Evolutionary conservation across 1,140 invertebrate genomes (phyloP).

Genomic region (Odontomachus brunneus): DNA sequence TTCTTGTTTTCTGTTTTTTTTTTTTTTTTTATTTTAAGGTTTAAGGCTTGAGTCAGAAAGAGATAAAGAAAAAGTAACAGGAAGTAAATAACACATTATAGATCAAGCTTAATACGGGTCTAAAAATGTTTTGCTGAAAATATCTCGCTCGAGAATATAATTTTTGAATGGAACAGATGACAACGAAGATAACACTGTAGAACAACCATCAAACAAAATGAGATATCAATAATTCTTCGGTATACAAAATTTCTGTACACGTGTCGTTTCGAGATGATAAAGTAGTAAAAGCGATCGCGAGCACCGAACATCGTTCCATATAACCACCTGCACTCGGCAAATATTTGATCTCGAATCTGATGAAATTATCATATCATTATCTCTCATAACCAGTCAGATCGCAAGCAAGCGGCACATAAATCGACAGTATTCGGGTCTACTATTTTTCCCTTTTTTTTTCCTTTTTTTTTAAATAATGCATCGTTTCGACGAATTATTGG

Average conservation of each 20-base stretch:
- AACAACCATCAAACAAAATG: neutral
- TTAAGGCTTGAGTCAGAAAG: too few species aligned
- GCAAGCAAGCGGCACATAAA: neutral
- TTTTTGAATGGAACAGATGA: neutral
- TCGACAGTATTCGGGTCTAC: neutral
- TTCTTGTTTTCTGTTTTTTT: too few species aligned
- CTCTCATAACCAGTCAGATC: neutral
- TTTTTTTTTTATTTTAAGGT: too few species aligned
- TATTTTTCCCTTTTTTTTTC: neutral
- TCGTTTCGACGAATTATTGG: neutral
- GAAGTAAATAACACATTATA: too few species aligned
- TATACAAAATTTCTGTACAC: constrained; percentile 1
- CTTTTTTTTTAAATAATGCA: neutral
- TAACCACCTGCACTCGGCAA: constrained; percentile 25
- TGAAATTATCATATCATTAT: constrained; percentile 26
- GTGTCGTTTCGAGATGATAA: neutral
- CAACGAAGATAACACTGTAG: neutral
- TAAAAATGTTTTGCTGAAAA: too few species aligned
- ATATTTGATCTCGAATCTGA: constrained; percentile 22
- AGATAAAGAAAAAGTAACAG: too few species aligned
- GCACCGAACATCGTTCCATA: neutral
- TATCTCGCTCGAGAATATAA: too few species aligned
- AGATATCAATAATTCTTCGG: constrained; percentile 9
- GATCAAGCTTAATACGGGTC: too few species aligned
- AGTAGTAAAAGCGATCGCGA: neutral